These are phyloP conservation scores for Sylvilagus floridanus DNA, from an alignment of 2,797 vertebrate genomes.

Conservation along the genomic window DNA sequence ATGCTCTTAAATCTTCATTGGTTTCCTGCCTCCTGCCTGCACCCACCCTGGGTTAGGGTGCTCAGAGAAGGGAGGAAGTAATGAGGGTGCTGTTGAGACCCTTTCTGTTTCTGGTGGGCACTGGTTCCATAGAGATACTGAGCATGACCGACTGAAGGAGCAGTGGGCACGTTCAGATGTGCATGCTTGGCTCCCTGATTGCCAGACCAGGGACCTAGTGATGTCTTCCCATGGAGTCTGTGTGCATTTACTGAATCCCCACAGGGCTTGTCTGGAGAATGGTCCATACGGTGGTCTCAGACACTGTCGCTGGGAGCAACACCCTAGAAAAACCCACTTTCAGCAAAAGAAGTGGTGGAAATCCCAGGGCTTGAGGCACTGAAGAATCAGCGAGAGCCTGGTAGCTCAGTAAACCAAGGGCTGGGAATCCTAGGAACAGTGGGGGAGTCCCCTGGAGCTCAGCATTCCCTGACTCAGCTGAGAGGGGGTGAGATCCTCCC, in stretches of 20 bases:
- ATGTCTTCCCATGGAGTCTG: neutral
- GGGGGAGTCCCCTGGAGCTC: neutral
- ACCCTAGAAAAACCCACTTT: constrained; percentile 56
- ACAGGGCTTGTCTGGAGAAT: neutral
- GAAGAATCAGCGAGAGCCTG: constrained; percentile 41
- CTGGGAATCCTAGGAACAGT: neutral
- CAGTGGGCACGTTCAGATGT: neutral
- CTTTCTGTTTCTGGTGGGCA: neutral
- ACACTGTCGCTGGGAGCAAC: constrained; percentile 13
- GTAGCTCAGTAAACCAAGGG: neutral
- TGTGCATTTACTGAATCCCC: neutral
- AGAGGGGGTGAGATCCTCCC: constrained; percentile 70
- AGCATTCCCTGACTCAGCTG: constrained; percentile 76
- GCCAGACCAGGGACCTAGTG: neutral
- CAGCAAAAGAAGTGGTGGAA: constrained; percentile 58
- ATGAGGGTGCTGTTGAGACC: neutral
- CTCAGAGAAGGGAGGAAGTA: neutral
- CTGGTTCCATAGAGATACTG: neutral
- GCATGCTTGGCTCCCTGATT: neutral
- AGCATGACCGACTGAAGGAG: neutral
- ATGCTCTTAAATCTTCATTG: neutral
- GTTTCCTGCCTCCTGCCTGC: neutral
- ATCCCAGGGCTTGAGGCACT: constrained; percentile 59
- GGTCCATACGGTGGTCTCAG: neutral
- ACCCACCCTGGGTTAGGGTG: neutral